Evolutionary conservation across 2,797 vertebrate species (phyloP).

Genomic region (Mionectes olivaceus): DNA sequence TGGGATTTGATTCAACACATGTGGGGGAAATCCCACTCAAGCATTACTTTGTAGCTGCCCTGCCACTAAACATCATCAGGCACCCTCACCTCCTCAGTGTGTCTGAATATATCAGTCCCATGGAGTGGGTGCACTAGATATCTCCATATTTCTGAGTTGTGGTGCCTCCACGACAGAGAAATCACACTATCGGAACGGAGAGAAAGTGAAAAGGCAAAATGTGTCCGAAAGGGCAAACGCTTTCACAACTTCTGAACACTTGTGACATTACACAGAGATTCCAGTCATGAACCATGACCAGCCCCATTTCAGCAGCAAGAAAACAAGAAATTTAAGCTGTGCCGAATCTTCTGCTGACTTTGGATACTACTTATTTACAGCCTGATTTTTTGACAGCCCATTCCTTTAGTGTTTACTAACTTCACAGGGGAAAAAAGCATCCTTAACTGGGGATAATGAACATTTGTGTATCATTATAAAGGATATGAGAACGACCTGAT

Average conservation of each 20-base stretch:
- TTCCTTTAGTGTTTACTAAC: not conserved
- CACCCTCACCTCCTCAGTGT: too few relatives aligned
- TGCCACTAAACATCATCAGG: not conserved
- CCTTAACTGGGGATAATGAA: not conserved
- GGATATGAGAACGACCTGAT: not conserved
- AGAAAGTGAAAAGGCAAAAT: not conserved
- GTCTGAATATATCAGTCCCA: not conserved
- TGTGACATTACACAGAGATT: not conserved
- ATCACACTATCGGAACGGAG: not conserved
- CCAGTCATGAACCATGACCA: not conserved
- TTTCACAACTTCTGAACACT: not conserved
- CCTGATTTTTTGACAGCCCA: not conserved
- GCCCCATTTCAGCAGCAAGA: not conserved
- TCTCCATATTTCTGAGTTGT: not conserved
- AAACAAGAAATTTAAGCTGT: not conserved
- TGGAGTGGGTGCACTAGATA: rapidly evolving
- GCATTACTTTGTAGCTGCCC: not conserved
- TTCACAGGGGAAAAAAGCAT: rapidly evolving
- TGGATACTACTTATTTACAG: not conserved
- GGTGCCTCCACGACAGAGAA: not conserved
- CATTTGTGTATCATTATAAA: not conserved
- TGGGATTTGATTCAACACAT: not conserved
- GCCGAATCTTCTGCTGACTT: not conserved
- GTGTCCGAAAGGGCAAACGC: not conserved
- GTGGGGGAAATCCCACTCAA: not conserved